phyloP scores from a whole-genome alignment of 2,113 vertebrate genomes.

The human region GRCh38 chr6:29280501-29281000 shows the following conservation, averaged over 20 bases:
- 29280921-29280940: neutral
- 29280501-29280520: neutral
- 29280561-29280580: neutral
- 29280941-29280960: neutral
- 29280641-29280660: neutral
- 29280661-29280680: neutral
- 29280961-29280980: neutral
- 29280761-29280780: neutral
- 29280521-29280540: neutral
- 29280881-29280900: neutral
- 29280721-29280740: neutral
- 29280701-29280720: neutral
- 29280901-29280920: neutral
- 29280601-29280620: neutral
- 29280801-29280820: neutral
- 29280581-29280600: neutral
- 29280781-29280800: neutral
- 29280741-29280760: neutral
- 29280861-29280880: neutral
- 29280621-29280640: neutral
- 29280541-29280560: neutral
- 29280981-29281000: neutral
- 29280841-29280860: neutral
- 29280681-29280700: neutral
- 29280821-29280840: neutral